Base-by-base conservation (phyloP, 1,140 invertebrate species). In the Melitaea cinxia region DNA sequence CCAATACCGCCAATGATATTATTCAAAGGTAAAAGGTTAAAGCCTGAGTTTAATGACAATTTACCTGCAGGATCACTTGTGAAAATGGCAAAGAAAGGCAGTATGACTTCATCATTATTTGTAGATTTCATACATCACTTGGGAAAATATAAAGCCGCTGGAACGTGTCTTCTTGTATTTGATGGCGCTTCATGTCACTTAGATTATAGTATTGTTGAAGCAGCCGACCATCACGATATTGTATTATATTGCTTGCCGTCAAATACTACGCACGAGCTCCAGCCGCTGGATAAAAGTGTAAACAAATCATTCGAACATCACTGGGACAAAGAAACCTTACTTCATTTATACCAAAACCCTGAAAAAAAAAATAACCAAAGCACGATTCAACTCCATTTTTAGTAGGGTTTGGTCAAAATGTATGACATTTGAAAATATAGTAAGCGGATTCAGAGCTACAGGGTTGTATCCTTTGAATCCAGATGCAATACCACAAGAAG, bases 251-350 rank as follows among this genome's bases (percentile, higher is more conserved):
- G 79, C 58, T 65, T 88, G 45, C 80, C 82, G 28, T 75, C 68
- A 9, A 90, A 88, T 45, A 88, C 78, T 0, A 87, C 78, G 1
- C 83, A 88, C 58, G 82, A 89, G 70, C 64, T 89, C 1, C 58
- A 68, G 53, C 58, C 52, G 4, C 28, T 68, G 28, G 65, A 68
- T 17, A 68, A 68, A 52, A 60, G 42, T 28, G 57, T 60, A 30
- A 60, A 60, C 24, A 60, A 60, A 60, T 54, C 55, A n/a, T 57
- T 57, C 45, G 55, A 87, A 69, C 70, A 77, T 54, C 69, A 77
- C 45, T 69, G 84, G 85, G 82, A 89, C 70, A 50, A 77, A 59
- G 77, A 87, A 68, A 15, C 70, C n/a, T 61, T 84, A 47, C n/a
- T n/a, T 30, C 17, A 42, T 69, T 55, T 24, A 35, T 33, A 65